These are phyloP conservation scores for Sturmia bella DNA, from an alignment of 2,888 invertebrate species.

Conservation along the genomic window DNA sequence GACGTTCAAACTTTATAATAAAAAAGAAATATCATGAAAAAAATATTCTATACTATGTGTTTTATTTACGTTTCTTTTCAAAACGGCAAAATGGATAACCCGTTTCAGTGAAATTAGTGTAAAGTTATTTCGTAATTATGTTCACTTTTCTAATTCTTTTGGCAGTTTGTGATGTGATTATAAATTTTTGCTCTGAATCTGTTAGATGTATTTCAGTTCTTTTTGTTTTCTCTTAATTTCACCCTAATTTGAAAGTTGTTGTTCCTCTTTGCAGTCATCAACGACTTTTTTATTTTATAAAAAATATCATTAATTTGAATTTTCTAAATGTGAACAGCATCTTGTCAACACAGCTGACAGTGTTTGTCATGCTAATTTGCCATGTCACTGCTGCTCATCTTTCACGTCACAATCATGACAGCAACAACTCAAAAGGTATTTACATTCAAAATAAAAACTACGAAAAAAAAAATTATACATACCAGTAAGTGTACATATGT, in stretches of 20 bases:
- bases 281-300: conserved; percentile 6
- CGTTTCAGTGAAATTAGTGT: too few relatives aligned
- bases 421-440: conserved; percentile 60
- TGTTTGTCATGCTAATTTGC: conserved; percentile 79
- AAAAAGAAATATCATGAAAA: too few relatives aligned
- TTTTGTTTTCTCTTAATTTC: not conserved
- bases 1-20: too few relatives aligned
- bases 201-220: not conserved
- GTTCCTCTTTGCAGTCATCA: conserved; percentile 16
- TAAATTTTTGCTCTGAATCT: too few relatives aligned
- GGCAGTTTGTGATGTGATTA: too few relatives aligned
- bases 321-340: conserved; percentile 67
- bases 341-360: conserved; percentile 81
- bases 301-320: conserved; percentile 65
- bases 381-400: conserved; percentile 64
- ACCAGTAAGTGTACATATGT: conserved; percentile 26
- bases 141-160: too few relatives aligned
- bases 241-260: not conserved
- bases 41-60: too few relatives aligned
- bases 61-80: too few relatives aligned
- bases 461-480: conserved; percentile 38
- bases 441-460: not conserved
- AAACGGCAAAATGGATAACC: too few relatives aligned
- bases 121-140: too few relatives aligned
- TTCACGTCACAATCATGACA: conserved; percentile 63